Evolutionary conservation across 2,797 vertebrate species (phyloP).

Genomic region (Crax fasciolata): DNA sequence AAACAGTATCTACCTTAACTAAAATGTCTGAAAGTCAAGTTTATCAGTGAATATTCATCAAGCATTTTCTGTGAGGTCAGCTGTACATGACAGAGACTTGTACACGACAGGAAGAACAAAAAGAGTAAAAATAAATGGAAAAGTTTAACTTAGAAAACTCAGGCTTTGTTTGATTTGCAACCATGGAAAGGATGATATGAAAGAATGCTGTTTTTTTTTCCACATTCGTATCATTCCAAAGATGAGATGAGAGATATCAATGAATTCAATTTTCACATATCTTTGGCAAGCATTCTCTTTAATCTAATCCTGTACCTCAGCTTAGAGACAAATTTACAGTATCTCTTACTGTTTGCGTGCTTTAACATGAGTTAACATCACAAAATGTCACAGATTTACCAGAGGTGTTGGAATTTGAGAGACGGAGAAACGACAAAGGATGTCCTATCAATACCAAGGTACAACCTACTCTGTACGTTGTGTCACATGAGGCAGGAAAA

Average conservation of each 20-base stretch:
- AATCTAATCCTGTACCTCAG: neutral
- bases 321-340: neutral
- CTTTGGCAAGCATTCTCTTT: neutral
- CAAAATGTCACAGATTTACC: neutral
- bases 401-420: neutral
- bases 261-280: neutral
- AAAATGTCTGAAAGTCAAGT: neutral
- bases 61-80: neutral
- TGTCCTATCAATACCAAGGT: neutral
- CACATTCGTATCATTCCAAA: neutral
- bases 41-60: neutral
- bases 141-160: neutral
- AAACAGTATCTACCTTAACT: neutral
- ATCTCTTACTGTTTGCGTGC: neutral
- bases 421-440: neutral
- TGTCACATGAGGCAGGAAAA: neutral
- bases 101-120: neutral
- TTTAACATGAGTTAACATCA: neutral
- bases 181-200: neutral
- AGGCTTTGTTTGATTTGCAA: neutral
- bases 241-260: neutral
- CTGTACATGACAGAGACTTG: neutral
- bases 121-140: neutral
- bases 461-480: rapidly evolving
- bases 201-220: neutral